Conservation (phyloP, 35 echinoderm and acorn worm genomes). For the Acanthaster planci region DNA sequence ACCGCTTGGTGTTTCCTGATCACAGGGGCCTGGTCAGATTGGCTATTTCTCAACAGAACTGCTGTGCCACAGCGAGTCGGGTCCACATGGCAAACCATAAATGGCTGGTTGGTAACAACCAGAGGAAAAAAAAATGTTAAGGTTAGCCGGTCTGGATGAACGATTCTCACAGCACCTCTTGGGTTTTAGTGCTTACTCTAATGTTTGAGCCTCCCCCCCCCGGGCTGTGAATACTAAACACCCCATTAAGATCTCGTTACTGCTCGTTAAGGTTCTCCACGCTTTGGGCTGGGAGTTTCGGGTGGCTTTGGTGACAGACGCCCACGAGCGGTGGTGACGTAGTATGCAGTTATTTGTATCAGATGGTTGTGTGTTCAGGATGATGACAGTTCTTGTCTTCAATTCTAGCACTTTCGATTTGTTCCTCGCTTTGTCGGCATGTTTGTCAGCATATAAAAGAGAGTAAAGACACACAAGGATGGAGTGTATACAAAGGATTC, state of each 20-base stretch:
- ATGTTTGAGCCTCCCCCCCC: neutral
- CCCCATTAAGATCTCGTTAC: conserved; percentile 31
- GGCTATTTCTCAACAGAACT: no score
- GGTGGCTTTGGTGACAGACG: neutral
- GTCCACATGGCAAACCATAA: no score
- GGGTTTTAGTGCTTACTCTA: conserved; percentile 1
- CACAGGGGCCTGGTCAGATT: no score
- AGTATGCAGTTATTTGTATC: neutral
- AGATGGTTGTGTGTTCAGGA: neutral
- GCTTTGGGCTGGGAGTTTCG: neutral
- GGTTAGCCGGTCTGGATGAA: no score
- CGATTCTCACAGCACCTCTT: no score
- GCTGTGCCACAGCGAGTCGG: no score
- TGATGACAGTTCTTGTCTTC: neutral
- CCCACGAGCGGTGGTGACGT: neutral
- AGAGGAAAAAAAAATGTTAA: no score
- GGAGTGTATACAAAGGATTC: no score
- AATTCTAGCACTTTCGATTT: neutral
- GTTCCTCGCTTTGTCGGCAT: neutral
- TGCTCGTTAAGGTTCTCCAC: neutral
- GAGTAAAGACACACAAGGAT: no score
- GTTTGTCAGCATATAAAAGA: no score
- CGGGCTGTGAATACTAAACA: conserved; percentile 6
- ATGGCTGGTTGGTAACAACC: no score
- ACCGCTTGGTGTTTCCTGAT: no score